Evolutionary conservation across 1,140 invertebrate genomes (phyloP).

Genomic region (Pogonognathellus flavescens): DNA sequence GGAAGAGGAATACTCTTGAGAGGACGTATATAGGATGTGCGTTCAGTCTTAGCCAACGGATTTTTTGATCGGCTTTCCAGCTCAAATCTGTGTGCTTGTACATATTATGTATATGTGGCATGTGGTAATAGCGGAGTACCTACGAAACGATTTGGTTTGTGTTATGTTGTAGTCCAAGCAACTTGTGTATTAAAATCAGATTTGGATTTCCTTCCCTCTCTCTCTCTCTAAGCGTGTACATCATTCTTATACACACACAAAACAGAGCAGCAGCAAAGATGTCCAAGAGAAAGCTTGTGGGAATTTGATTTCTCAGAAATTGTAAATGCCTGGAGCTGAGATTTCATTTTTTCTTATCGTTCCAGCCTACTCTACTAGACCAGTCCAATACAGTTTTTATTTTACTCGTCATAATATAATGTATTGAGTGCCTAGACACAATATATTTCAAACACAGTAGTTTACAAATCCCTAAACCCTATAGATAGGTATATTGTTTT

Average conservation of each 20-base stretch:
- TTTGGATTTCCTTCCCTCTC: slow-evolving; percentile 10
- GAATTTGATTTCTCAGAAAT: slow-evolving; percentile 36
- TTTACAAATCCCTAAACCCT: too few relatives aligned
- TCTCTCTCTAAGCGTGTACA: not conserved
- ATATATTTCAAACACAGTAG: too few relatives aligned
- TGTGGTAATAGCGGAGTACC: slow-evolving; percentile 6
- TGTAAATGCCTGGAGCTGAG: not conserved
- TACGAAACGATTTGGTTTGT: slow-evolving; percentile 1
- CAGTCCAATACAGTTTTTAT: not conserved
- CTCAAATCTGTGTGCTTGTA: slow-evolving; percentile 14
- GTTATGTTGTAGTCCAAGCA: slow-evolving; percentile 1
- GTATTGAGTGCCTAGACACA: too few relatives aligned
- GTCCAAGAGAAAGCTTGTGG: slow-evolving; percentile 30
- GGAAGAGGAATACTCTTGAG: not conserved
- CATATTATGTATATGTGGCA: slow-evolving; percentile 16
- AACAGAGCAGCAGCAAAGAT: not conserved
- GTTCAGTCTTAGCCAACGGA: slow-evolving; percentile 12
- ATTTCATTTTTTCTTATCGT: slow-evolving; percentile 41
- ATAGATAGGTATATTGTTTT: too few relatives aligned
- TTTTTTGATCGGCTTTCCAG: slow-evolving; percentile 46
- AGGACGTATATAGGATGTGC: not conserved
- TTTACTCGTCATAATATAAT: too few relatives aligned
- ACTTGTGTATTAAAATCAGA: slow-evolving; percentile 43
- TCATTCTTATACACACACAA: not conserved
- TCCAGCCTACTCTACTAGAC: not conserved